Base-by-base conservation (phyloP, 1,140 invertebrate genomes). In the Drosophila fuyamai region DNA sequence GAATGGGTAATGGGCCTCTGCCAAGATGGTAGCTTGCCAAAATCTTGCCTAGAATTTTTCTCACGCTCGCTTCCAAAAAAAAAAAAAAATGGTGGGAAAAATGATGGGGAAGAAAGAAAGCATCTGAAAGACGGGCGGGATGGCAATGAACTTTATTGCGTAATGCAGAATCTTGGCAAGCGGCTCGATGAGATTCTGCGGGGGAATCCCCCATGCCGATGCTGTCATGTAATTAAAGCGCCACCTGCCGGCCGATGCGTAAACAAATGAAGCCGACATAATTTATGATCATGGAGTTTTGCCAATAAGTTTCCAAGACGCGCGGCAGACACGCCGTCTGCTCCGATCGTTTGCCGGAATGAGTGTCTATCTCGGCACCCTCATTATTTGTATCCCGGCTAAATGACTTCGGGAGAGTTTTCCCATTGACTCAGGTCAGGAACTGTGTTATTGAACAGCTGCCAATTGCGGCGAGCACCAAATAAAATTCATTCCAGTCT, bases 251-350 rank as follows among this genome's bases (percentile, higher is more conserved):
- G 40, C 58, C 75, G 72, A 74, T 73, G 81, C 72, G 73, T 88
- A 88, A 89, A 88, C 83, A 88, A 88, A 83, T 76, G 78, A 70
- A 70, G 86, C 77, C 80, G 80, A 78, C 68, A 84, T 89, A 89
- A 89, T 89, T 89, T 89, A 89, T 89, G 84, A 84, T 89, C 84
- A 89, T 89, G 84, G 84, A 89, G 84, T 89, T 89, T 90, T 89
- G 84, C 84, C 84, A 89, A 89, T 89, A 89, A 89, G 84, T 81
- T 83, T 67, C 62, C 35, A 47, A 71, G 67, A 36, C 27, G 29
- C 36, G 12, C 13, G 50, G 55, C 63, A 79, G 80, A 79, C 84
- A 75, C 57, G 59, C 68, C 55, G 76, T 84, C 85, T 84, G 80
- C 48, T 54, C 53, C 36, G 50, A 77, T 76, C 61, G 50, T 27